Base-by-base conservation (phyloP, 2,888 invertebrate species). In the Tenthredo amoena region DNA sequence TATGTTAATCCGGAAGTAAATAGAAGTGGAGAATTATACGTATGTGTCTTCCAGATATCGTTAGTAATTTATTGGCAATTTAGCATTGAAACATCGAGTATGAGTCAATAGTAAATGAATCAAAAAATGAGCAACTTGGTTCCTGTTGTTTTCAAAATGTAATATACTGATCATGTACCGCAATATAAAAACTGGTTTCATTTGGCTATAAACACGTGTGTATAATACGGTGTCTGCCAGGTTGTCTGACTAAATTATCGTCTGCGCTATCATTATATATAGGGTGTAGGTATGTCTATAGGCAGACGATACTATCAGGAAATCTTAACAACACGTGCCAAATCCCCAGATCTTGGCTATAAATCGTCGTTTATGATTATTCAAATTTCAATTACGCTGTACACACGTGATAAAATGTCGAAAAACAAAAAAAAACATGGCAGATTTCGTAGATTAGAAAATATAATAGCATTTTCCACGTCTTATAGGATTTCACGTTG, bases 211-310 rank as follows among this genome's bases (percentile, higher is more conserved):
- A 62, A 26, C 0, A 26, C 37, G 37, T 37, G 37, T 71, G 9
- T n/a, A 18, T 31, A 37, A 71, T 40, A n/a, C 12, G 15, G 47
- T 47, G 76, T 50, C 76, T 76, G 76, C 76, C 76, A 21, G 47
- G 26, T 76, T 12, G 43, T 76, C 43, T 76, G 76, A 37, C 71
- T 9, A 34, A 37, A 71, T 18, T 71, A 34, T 34, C 71, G n/a
- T 18, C 71, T 37, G 21, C 34, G 9, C 26, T 62, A 26, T 62
- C 26, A 62, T 62, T 62, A 26, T 50, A 50, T 50, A 50, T n/a
- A n/a, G 6, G 18, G 50, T 47, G 15, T 50, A 50, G 50, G 50
- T n/a, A 50, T 62, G 26, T 26, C n/a, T 58, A 21, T 58, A 0
- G 7, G 6, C 18, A n/a, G 1, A 55, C 55, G 21, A 58, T 58